Conservation (phyloP, 2,797 vertebrate genomes). For the Scarus forsteni region DNA sequence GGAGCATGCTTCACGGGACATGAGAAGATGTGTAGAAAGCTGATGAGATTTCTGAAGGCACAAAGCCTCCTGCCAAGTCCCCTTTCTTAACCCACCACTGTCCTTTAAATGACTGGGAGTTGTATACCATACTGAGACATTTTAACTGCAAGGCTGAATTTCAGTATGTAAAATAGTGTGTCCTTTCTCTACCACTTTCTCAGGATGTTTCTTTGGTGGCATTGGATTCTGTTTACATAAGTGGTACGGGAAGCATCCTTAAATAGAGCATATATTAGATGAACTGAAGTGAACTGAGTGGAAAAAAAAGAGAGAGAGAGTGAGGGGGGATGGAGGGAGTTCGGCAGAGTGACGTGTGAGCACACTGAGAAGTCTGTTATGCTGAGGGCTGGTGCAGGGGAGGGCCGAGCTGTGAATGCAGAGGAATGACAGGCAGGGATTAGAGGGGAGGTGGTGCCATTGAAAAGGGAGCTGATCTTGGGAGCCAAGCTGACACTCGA, state of each 20-base stretch:
- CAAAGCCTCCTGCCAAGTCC: too few species aligned
- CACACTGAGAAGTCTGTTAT: constrained; percentile 69
- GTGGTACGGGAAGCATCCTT: constrained; percentile 11
- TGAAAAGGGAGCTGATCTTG: constrained; percentile 76
- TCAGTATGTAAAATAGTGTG: constrained; percentile 3
- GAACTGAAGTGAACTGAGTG: constrained; percentile 27
- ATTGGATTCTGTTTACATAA: constrained; percentile 1
- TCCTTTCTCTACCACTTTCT: constrained; percentile 5
- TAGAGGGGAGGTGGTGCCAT: constrained; percentile 80
- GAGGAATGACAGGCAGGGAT: constrained; percentile 80
- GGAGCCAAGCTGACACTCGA: constrained; percentile 76
- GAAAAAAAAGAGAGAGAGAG: constrained; percentile 22
- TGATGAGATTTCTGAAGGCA: too few species aligned
- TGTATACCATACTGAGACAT: background rate
- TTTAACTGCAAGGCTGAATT: background rate
- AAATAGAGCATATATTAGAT: constrained; percentile 13
- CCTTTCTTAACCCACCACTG: too few species aligned
- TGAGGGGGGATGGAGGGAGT: background rate
- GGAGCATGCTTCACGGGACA: too few species aligned
- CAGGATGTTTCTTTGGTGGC: background rate
- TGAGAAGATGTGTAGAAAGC: too few species aligned
- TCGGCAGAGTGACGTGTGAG: constrained; percentile 43
- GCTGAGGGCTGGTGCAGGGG: constrained; percentile 57
- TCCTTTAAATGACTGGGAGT: too few species aligned
- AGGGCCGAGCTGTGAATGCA: constrained; percentile 70